A percentile compares a stretch with the other conserved stretches of the same genome.
Conservation (phyloP, 1,140 invertebrate genomes). For the Teleopsis dalmanni region DNA sequence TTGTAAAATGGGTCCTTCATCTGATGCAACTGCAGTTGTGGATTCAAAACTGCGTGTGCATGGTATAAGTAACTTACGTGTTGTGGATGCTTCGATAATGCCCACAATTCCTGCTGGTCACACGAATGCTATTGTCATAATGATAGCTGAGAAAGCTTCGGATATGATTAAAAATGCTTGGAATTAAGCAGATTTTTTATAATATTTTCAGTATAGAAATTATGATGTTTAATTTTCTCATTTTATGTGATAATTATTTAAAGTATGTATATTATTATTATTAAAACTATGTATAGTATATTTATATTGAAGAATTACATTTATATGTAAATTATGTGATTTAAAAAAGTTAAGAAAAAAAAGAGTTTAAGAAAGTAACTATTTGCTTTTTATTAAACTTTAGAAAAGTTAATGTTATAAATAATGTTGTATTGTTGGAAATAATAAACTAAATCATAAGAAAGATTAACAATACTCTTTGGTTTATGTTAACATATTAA, state of each 20-base stretch:
- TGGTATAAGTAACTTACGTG: constrained; percentile 58
- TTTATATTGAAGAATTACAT: not conserved
- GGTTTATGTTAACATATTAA: too few relatives aligned
- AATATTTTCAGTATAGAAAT: too few relatives aligned
- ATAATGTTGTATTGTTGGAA: too few relatives aligned
- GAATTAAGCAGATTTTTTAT: too few relatives aligned
- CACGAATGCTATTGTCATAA: constrained; percentile 54
- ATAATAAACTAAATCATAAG: too few relatives aligned
- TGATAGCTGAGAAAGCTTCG: constrained; percentile 58
- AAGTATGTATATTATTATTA: too few relatives aligned
- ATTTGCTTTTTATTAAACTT: too few relatives aligned
- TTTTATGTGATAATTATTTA: too few relatives aligned
- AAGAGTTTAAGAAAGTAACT: not conserved
- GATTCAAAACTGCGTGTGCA: constrained; percentile 63
- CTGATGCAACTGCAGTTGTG: constrained; percentile 64
- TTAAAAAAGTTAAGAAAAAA: not conserved
- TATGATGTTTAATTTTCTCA: too few relatives aligned
- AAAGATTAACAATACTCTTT: too few relatives aligned
- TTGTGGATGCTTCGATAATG: constrained; percentile 68
- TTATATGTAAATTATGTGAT: not conserved
- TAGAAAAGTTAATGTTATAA: too few relatives aligned
- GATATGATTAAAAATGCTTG: constrained; percentile 56
- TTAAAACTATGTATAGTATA: not conserved
- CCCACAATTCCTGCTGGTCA: constrained; percentile 55
- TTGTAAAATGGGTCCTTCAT: constrained; percentile 67